phyloP scores from a whole-genome alignment of 2,888 invertebrate genomes.

The Rhamphomyia laevipes region DNA sequence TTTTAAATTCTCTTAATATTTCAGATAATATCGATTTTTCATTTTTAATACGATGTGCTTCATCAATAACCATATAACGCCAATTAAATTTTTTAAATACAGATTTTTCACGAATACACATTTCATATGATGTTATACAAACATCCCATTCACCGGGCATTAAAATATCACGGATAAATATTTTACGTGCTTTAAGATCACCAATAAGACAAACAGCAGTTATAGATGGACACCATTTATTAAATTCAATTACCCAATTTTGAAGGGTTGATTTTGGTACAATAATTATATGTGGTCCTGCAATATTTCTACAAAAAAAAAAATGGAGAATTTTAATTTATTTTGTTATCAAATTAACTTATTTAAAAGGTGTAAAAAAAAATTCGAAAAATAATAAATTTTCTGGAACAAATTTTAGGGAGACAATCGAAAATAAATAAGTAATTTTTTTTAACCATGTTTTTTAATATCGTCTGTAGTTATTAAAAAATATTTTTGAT shows the following conservation, averaged over 20 bases:
- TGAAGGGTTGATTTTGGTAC: constrained; percentile 96
- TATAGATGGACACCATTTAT: constrained; percentile 92
- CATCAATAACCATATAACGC: constrained; percentile 99
- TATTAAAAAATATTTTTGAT: no score
- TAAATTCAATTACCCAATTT: constrained; percentile 98
- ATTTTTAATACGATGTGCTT: constrained; percentile 98
- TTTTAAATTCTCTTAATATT: constrained; percentile 91
- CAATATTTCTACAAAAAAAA: constrained; percentile 62
- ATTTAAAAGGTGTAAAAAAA: no score
- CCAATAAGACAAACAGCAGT: constrained; percentile 91
- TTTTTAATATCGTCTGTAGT: no score
- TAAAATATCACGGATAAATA: constrained; percentile 79
- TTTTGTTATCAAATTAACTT: no score
- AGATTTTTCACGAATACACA: constrained; percentile 93
- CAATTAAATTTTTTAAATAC: constrained; percentile 97
- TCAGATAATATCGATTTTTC: constrained; percentile 98
- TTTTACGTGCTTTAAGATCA: constrained; percentile 79
- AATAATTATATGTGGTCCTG: constrained; percentile 95
- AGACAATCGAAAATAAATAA: no score
- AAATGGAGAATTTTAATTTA: no score
- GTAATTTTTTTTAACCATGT: no score
- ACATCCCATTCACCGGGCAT: constrained; percentile 97
- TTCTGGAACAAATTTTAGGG: no score
- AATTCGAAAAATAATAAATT: no score
- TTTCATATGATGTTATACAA: constrained; percentile 96